Conservation (phyloP, 2,113 vertebrate genomes). For the Eudyptes chrysolophus region DNA sequence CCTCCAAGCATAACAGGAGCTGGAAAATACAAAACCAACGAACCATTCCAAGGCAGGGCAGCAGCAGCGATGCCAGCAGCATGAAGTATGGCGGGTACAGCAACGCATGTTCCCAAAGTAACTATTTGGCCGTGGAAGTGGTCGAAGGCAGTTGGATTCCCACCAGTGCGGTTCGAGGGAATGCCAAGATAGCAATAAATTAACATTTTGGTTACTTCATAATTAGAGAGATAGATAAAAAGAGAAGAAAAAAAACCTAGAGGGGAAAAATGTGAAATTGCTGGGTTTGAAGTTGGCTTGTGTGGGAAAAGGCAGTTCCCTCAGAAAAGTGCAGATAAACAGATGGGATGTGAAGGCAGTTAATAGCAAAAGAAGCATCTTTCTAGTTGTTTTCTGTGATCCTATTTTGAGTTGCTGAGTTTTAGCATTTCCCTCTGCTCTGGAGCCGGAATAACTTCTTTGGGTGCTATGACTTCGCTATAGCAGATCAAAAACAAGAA, state of each 20-base stretch:
- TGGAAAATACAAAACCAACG: background rate
- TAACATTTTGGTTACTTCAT: background rate
- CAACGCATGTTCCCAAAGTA: background rate
- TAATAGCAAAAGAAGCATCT: background rate
- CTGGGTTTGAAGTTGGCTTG: background rate
- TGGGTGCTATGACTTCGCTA: background rate
- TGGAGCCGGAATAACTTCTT: background rate
- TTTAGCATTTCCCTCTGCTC: background rate
- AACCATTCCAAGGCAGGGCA: background rate
- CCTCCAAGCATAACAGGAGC: background rate
- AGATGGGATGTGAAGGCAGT: background rate
- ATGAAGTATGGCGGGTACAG: background rate
- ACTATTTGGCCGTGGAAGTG: background rate
- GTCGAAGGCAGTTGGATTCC: background rate
- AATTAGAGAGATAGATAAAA: slow-evolving; percentile 17
- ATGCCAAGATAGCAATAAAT: background rate
- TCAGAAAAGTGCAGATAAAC: background rate
- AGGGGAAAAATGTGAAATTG: background rate
- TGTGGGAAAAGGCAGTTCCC: background rate
- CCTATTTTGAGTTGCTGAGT: background rate
- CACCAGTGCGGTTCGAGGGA: background rate
- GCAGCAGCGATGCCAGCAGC: background rate
- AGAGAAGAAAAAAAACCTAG: background rate
- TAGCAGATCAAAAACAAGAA: background rate
- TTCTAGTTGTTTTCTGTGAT: background rate